Base-by-base conservation (phyloP, 2,888 invertebrate species). In the Nemotelus pantherinus region DNA sequence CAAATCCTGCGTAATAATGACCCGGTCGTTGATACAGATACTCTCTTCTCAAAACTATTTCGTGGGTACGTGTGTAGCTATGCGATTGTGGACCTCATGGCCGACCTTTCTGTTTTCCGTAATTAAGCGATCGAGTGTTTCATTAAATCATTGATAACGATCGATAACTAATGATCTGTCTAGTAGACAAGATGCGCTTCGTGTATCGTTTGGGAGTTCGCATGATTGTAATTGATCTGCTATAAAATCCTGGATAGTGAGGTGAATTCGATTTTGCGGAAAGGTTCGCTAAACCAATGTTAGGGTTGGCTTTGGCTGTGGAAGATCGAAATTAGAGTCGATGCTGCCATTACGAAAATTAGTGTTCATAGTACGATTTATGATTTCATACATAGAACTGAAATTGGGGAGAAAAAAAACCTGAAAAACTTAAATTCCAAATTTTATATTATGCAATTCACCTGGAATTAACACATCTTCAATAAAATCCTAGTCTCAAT, bases 51-150 rank as follows among this genome's bases (percentile, higher is more conserved):
- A 43, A 47, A 25, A 25, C 25, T 25, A 25, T 25, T 25, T 25
- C 25, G 25, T 25, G 25, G 25, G 25, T 25, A 25, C 25, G 25
- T 25, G 25, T 25, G 25, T 25, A 25, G 25, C 25, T 25, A 1
- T 25, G 25, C 25, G 25, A 25, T 25, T 25, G 25, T 25, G 25
- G 25, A 25, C 25, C 25, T 25, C 25, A 0, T n/a, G 3, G 10
- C 67, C 9, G 45, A n/a, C n/a, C 41, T 60, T 25, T 43, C 39
- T 41, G 63, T 63, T 48, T 74, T 2, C 25, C 41, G 50, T 79
- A 79, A 77, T 79, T 79, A 79, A 79, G 77, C 77, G 79, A 79
- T 79, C 60, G 55, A 53, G 53, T 77, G 74, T 74, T 63, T 60
- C 63, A 64, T 67, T 63, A 70, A 65, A 79, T 74, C 55, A 63